Evolutionary conservation across 2,797 vertebrate species (phyloP).

Genomic region (Phrynocephalus forsythii): DNA sequence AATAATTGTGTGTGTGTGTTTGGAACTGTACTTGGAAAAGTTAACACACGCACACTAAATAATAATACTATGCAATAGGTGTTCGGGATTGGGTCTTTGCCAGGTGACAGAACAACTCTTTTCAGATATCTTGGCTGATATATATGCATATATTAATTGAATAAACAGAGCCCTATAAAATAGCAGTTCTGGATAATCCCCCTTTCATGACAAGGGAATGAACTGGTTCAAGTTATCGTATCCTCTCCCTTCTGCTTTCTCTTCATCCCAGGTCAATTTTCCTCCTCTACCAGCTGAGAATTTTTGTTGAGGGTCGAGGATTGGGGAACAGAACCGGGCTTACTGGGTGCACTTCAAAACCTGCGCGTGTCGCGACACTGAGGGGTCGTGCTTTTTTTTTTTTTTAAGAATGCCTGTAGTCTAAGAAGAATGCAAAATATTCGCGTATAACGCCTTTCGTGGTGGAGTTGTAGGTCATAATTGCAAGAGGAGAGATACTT

Average conservation of each 20-base stretch:
- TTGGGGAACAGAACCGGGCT: accelerated
- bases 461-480: constrained; percentile 68
- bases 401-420: constrained; percentile 57
- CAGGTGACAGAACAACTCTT: constrained; percentile 40
- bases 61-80: constrained; percentile 73
- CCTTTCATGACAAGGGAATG: neutral
- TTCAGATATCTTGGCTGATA: constrained; percentile 11
- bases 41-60: constrained; percentile 21
- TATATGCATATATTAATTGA: neutral
- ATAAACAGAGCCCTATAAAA: neutral
- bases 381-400: constrained; percentile 27
- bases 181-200: neutral
- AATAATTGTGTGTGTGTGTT: neutral
- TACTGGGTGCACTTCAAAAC: neutral
- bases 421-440: constrained; percentile 14
- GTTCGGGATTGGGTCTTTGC: constrained; percentile 50
- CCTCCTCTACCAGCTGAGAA: neutral
- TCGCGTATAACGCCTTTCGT: constrained; percentile 57
- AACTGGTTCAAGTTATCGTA: neutral
- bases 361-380: neutral
- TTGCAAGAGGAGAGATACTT: constrained; percentile 80
- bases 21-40: neutral
- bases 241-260: neutral
- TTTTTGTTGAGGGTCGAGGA: neutral
- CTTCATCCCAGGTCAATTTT: neutral